Evolutionary conservation across 1,140 invertebrate species (phyloP).

Genomic region (Ganaspis sp.): DNA sequence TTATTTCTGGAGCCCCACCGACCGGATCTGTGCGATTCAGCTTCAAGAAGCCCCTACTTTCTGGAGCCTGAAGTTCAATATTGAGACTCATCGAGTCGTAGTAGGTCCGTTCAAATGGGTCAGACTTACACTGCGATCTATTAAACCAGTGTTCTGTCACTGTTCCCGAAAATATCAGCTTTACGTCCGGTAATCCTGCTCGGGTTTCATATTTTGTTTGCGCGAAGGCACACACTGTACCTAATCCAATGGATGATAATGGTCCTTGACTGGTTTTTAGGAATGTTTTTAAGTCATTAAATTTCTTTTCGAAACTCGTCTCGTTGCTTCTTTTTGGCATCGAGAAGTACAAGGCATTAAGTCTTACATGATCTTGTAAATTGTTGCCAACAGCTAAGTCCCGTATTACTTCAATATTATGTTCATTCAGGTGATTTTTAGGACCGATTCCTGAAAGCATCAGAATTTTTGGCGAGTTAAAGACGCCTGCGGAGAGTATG

Average conservation of each 20-base stretch:
- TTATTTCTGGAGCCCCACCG: slow-evolving; percentile 77
- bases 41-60: slow-evolving; percentile 75
- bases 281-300: slow-evolving; percentile 55
- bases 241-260: slow-evolving; percentile 33
- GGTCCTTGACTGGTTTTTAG: slow-evolving; percentile 49
- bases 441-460: slow-evolving; percentile 78
- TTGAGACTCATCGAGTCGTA: slow-evolving; percentile 68
- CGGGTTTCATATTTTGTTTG: slow-evolving; percentile 48
- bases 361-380: slow-evolving; percentile 81
- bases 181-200: slow-evolving; percentile 49
- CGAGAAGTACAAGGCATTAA: slow-evolving; percentile 76
- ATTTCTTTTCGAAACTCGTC: slow-evolving; percentile 71
- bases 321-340: slow-evolving; percentile 74
- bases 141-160: slow-evolving; percentile 37
- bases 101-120: slow-evolving; percentile 45
- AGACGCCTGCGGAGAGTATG: slow-evolving; percentile 67
- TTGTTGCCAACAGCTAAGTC: slow-evolving; percentile 82
- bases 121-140: not conserved
- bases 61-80: slow-evolving; percentile 74
- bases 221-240: slow-evolving; percentile 53
- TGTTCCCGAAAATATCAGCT: slow-evolving; percentile 53
- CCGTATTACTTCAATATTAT: slow-evolving; percentile 51
- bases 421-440: slow-evolving; percentile 63
- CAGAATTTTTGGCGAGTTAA: slow-evolving; percentile 71
- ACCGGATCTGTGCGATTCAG: slow-evolving; percentile 76